Base-by-base conservation (phyloP, 2,797 vertebrate genomes). In the Dendrocincla fuliginosa region DNA sequence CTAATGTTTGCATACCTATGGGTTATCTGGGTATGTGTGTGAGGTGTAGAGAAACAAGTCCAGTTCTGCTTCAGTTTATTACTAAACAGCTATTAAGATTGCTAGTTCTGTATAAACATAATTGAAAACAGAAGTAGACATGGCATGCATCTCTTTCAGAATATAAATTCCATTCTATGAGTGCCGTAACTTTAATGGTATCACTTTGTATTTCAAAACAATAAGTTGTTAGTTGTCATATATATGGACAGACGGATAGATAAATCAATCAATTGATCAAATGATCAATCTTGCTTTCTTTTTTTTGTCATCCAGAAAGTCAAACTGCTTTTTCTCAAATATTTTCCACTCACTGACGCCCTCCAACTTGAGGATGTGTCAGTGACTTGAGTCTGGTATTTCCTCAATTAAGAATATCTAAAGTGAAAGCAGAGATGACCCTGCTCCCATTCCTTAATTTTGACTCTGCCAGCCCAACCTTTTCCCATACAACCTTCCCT, bases 351-450 rank as follows among this genome's bases (percentile, higher is more conserved):
- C 68, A 46, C 32, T 71, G 71, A 50, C 2, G 30, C 64, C 39
- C 90, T 87, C 23, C 79, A 73, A 93, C 69, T 87, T 74, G 82
- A 93, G 77, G 81, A 60, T 33, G 16, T 89, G 91, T 91, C 91
- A 93, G 83, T 90, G 81, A 91, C 86, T 67, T 76, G 61, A 79
- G 84, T 91, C 65, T 92, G 84, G 68, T 78, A 89, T 93, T 96
- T 97, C 97, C 94, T 95, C 91, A 95, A 76, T 89, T 90, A 80
- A 81, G 70, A 92, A 92, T 86, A 71, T 42, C 65, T 91, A 79
- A 81, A 91, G 74, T 85, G 22, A 87, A 96, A 96, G 79, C 93
- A 95, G 87, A 95, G 84, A 53, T 68, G 89, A 47, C 49, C 61
- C 85, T 65, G 23, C 61, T 85, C 35, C 61, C 14, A 64, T 76